Evolutionary conservation across 2,113 vertebrate species (phyloP).

Genomic region (Dromas ardeola): DNA sequence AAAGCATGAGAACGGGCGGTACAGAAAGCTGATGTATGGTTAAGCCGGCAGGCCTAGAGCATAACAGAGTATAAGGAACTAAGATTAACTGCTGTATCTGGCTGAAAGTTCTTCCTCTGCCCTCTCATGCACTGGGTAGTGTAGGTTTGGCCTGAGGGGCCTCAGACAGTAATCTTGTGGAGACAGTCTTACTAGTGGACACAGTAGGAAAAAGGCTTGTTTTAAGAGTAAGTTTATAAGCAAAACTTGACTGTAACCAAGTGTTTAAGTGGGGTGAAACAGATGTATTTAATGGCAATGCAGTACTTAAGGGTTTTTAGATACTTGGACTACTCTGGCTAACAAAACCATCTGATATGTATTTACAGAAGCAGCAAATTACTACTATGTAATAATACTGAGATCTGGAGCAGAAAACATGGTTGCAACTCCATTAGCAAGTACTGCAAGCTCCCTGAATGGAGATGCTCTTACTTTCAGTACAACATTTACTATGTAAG

Average conservation of each 20-base stretch:
- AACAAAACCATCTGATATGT: neutral
- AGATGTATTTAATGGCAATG: neutral
- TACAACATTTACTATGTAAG: constrained; percentile 89
- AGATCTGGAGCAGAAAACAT: constrained; percentile 88
- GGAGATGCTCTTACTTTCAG: constrained; percentile 91
- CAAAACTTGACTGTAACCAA: neutral
- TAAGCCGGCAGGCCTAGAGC: neutral
- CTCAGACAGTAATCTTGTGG: neutral
- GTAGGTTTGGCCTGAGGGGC: neutral
- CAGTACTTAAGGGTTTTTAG: neutral
- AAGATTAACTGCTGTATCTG: neutral
- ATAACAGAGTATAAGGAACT: neutral
- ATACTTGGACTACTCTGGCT: neutral
- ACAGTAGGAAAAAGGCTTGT: neutral
- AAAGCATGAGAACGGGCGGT: neutral
- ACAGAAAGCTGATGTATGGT: neutral
- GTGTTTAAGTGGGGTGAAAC: neutral
- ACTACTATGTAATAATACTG: constrained; percentile 91
- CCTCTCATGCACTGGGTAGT: neutral
- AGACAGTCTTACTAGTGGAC: neutral
- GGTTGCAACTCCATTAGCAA: constrained; percentile 88
- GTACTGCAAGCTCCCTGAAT: constrained; percentile 82
- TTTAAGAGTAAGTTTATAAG: neutral
- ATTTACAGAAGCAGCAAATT: constrained; percentile 85
- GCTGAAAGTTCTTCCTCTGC: neutral